Evolutionary conservation across 1,140 invertebrate genomes (phyloP), one percentile per base, ranked within the genome.

Genomic region (Macrobrachium nipponense): DNA sequence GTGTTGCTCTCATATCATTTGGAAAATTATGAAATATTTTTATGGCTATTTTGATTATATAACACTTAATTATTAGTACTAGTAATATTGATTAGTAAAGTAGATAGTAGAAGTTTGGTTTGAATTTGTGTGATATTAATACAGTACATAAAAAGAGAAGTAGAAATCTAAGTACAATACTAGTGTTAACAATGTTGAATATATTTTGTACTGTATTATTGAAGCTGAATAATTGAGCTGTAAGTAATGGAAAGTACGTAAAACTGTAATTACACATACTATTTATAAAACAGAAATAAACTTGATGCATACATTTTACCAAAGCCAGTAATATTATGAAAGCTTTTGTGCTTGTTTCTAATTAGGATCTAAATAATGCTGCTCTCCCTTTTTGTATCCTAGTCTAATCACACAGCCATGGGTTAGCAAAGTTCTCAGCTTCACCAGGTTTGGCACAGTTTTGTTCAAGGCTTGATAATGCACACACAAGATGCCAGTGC

Each of bases 401-500:
- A 86, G 83, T 86, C 83, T 86, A 79, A 86, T 86, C 83, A 86
- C 83, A 86, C 83, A 86, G 80, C 83, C 83, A 86, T 86, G 83
- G 83, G 83, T 86, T 86, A 86, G 83, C 83, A 86, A 86, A 86
- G 83, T 86, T 79, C 83, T 86, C 83, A 79, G 83, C 83, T 86
- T 86, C 83, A 86, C 76, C 83, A 86, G 83, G 83, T 86, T 86
- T 86, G 83, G 83, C 83, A 86, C 83, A 86, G 83, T 86, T 86
- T 86, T 86, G 83, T 86, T 86, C 83, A 86, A 86, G 62, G 83
- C 83, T 86, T 86, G 76, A 86, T 86, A 86, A 86, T 86, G 83
- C 83, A 86, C 83, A 68, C 62, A 78, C 68, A 36, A 36, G 64
- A 70, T 44, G 66, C 60, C 66, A 36, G 58, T 58, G 61, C 77